A percentile compares a stretch with the other conserved stretches of the same genome.
Evolutionary conservation across 2,888 invertebrate species (phyloP).

Genomic region (Mythimna pallens): DNA sequence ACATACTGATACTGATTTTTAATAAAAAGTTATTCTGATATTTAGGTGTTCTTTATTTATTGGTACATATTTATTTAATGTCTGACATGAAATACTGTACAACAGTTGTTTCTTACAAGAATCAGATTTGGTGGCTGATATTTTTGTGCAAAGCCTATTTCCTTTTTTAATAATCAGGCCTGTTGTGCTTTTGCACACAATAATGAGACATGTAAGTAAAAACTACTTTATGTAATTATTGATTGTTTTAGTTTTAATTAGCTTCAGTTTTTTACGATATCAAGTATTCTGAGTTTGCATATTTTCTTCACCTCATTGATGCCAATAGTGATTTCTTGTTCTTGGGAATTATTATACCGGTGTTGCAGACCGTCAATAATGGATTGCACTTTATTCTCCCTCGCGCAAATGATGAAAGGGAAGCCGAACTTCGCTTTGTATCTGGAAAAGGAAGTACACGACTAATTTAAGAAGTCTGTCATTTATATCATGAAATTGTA

Average conservation of each 20-base stretch:
- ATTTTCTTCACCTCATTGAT: constrained; percentile 93
- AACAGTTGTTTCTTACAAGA: background rate
- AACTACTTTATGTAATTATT: no score
- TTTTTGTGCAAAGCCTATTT: background rate
- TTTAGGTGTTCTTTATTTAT: background rate
- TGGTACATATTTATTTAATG: background rate
- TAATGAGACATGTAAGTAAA: background rate
- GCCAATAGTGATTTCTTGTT: constrained; percentile 90
- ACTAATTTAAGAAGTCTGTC: background rate
- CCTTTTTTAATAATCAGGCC: background rate
- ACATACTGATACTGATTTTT: constrained; percentile 43
- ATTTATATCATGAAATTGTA: background rate
- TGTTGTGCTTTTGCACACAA: background rate
- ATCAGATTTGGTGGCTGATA: no score
- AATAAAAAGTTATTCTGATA: constrained; percentile 42
- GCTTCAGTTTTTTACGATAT: constrained; percentile 80
- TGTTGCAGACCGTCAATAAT: constrained; percentile 90
- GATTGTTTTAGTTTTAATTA: background rate
- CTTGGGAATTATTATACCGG: constrained; percentile 88
- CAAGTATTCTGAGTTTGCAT: constrained; percentile 90
- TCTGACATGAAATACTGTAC: no score
- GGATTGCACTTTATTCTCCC: constrained; percentile 91
- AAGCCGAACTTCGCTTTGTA: constrained; percentile 92
- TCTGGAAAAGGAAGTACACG: constrained; percentile 73
- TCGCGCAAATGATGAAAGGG: constrained; percentile 93